Base-by-base conservation (phyloP, 37 sponge, comb jelly and placozoan genomes). In the Cliona cf. orientalis region DNA sequence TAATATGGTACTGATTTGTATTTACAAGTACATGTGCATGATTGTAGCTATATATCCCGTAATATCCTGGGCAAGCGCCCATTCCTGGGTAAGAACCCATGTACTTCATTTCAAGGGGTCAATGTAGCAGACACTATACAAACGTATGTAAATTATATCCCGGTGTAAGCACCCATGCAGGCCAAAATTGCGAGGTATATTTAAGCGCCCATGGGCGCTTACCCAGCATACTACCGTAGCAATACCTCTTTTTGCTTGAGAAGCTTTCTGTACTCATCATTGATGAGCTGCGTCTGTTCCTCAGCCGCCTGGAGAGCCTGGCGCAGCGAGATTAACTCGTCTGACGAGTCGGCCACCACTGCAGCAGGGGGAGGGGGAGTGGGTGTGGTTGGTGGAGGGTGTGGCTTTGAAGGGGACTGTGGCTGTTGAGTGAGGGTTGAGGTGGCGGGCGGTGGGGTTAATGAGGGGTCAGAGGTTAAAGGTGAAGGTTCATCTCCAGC, bases 231-330 rank as follows among this genome's bases (percentile, higher is more conserved):
- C 12, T 12, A 7, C 7, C 22, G 26, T 22, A n/a, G 5, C 46
- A 41, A 74, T 5, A 87, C 87, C 74, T 89, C 83, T 58, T 89
- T 89, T 74, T 89, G 84, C 3, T 66, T 71, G 44, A 83, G 64
- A 22, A 89, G 55, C 14, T 61, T 83, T 45, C 58, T 55, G 66
- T 89, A 89, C 65, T 89, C 90, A 2, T 9, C 36, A 66, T 89
- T 77, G 66, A 89, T 77, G 34, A 83, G 65, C 49, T 73, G 72
- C 1, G 58, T 72, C 80, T 89, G 90, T 35, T 83, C 57, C 45
- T 89, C 84, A 0, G 90, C 63, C 45, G 42, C 68, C 37, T 72
- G 69, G 39, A 89, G 60, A 28, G 90, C 78, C 39, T 64, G 78
- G 2, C 46, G 65, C 19, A 78, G 78, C 6, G 62, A 41, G 25